Conservation (phyloP, 2,888 invertebrate genomes). For the Macaria notata region DNA sequence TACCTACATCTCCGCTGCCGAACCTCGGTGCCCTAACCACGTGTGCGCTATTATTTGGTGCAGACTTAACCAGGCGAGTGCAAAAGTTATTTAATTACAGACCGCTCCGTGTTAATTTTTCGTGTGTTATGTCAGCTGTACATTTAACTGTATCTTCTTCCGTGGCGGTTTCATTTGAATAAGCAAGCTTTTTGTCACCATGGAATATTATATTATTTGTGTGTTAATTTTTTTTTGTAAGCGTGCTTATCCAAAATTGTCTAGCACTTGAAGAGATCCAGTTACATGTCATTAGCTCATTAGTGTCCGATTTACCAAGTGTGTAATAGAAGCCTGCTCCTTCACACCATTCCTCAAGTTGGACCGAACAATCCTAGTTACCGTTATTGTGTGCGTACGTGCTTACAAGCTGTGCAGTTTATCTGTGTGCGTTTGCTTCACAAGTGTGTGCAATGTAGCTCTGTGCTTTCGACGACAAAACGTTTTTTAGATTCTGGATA, state of each 20-base stretch:
- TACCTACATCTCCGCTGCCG: conserved; percentile 77
- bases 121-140: conserved; percentile 45
- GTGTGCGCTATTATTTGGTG: conserved; percentile 62
- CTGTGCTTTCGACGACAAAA: conserved; percentile 71
- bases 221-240: background rate
- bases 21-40: conserved; percentile 62
- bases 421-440: conserved; percentile 71
- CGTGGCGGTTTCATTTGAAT: background rate
- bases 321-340: conserved; percentile 56
- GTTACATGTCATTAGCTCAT: conserved; percentile 5
- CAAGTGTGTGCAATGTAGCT: conserved; percentile 76
- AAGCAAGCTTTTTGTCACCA: background rate
- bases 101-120: conserved; percentile 63
- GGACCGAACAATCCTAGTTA: conserved; percentile 48
- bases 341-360: conserved; percentile 56
- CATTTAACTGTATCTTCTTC: conserved; percentile 4
- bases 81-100: conserved; percentile 72
- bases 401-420: conserved; percentile 79
- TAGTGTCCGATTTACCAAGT: conserved; percentile 62
- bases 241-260: background rate
- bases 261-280: conserved; percentile 1
- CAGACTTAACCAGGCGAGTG: conserved; percentile 67
- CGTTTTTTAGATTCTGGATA: conserved; percentile 60
- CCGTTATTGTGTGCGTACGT: conserved; percentile 75
- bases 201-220: too few species aligned